Base-by-base conservation (phyloP, 1,140 invertebrate species). In the Oryzaephilus surinamensis region DNA sequence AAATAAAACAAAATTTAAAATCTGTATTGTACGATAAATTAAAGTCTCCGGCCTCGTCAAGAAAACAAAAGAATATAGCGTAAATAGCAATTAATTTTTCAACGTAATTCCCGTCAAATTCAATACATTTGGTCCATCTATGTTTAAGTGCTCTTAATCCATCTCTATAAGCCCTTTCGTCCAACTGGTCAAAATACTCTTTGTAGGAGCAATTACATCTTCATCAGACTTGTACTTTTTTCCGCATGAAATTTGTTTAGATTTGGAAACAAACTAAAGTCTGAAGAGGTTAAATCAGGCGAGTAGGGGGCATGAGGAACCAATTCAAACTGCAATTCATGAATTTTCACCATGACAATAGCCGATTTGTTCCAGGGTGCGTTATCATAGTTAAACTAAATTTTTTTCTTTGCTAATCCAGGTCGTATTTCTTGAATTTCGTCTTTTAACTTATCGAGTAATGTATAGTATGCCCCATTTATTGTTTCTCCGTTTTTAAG, bases 351-450 rank as follows among this genome's bases (percentile, higher is more conserved):
- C 15, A 20, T 21, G 2, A 18, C 32, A 11, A 35, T 6, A 11
- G 7, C 12, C 4, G 15, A 15, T 5, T 8, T 20, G 47, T 61
- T 52, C 40, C 27, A 43, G 26, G 26, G 50, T 41, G 50, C 48
- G 27, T 57, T 58, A 33, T 57, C 47, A 36, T 59, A 50, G 24
- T 51, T 46, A 36, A 58, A 45, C 12, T 54, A 38, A 2, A 58
- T 41, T 51, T 20, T 54, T 56, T 29, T 58, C 20, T 5, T 20
- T 3, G 15, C 15, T 12, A 18, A 7, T 14, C 20, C 10, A 3
- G 41, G 38, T 6, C 45, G 36, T 49, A 54, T 55, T 50, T 46
- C 27, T 35, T 28, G 31, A 48, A 51, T 38, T 32, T 47, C 41
- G 4, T 12, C 38, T 12, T 54, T 47, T 11, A 52, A 34, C 19